These are phyloP conservation scores for Monomorium pharaonis DNA, from an alignment of 1,140 invertebrate species.

Conservation along the genomic window DNA sequence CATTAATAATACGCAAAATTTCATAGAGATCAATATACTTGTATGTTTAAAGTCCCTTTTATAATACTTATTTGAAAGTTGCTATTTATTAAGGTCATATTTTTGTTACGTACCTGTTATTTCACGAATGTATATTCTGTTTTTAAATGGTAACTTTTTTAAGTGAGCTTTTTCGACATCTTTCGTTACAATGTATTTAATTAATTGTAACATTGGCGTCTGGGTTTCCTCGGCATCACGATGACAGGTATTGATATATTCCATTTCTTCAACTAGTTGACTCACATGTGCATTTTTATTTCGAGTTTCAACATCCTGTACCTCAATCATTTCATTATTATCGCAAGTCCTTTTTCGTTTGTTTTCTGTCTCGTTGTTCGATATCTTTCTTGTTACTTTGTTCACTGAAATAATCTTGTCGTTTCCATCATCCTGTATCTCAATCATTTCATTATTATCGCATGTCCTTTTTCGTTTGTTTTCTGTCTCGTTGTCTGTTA, in stretches of 20 bases:
- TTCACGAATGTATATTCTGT: neutral
- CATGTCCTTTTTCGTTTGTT: no score
- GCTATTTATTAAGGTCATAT: neutral
- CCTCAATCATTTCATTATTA: neutral
- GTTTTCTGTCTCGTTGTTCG: no score
- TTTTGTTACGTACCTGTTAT: conserved; percentile 47
- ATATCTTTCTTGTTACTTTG: no score
- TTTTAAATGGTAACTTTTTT: neutral
- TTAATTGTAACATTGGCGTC: neutral
- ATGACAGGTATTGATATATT: neutral
- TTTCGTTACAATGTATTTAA: neutral
- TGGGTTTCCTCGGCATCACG: neutral
- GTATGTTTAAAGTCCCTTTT: no score
- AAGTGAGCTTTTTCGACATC: neutral
- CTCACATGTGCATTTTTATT: neutral
- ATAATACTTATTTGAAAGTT: neutral
- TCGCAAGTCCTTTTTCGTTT: neutral
- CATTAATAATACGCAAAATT: no score
- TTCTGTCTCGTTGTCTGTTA: no score
- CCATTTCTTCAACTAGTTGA: neutral
- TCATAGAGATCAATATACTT: no score
- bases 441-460: no score
- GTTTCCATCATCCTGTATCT: no score
- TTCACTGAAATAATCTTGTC: no score
- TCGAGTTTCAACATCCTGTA: neutral